These are phyloP conservation scores for Linnaemya vulpina DNA, from an alignment of 2,888 invertebrate genomes.

Conservation along the genomic window DNA sequence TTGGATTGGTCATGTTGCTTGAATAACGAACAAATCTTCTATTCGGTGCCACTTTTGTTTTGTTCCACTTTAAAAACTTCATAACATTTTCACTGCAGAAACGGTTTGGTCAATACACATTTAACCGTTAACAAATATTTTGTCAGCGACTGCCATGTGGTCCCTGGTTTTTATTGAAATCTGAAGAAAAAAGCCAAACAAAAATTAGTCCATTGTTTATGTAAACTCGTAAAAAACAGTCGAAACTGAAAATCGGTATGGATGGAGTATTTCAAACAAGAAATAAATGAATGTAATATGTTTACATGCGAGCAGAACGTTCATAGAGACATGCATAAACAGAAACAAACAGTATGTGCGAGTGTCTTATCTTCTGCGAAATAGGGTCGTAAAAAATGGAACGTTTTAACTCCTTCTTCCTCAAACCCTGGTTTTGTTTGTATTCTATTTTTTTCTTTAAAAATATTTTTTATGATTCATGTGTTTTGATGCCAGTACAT, in stretches of 20 bases:
- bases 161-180: conserved; percentile 24
- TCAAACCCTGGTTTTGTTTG: conserved; percentile 22
- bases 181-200: not conserved
- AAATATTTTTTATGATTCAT: conserved; percentile 36
- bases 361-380: conserved; percentile 53
- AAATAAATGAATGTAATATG: conserved; percentile 5
- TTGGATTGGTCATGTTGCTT: too few relatives aligned
- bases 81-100: not conserved
- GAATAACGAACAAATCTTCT: too few relatives aligned
- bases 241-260: conserved; percentile 34
- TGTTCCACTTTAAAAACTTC: too few relatives aligned
- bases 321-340: not conserved
- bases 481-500: conserved; percentile 9
- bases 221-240: conserved; percentile 57
- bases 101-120: conserved; percentile 36
- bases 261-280: conserved; percentile 44
- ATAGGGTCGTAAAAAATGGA: conserved; percentile 57
- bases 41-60: too few relatives aligned
- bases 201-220: conserved; percentile 12
- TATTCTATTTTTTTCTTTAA: conserved; percentile 11
- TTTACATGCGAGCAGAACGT: not conserved
- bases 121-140: conserved; percentile 59
- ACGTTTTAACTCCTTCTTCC: conserved; percentile 63
- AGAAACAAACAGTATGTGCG: conserved; percentile 11
- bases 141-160: conserved; percentile 56